Base-by-base conservation (phyloP, 2,888 invertebrate species). In the Pheosia gnoma region DNA sequence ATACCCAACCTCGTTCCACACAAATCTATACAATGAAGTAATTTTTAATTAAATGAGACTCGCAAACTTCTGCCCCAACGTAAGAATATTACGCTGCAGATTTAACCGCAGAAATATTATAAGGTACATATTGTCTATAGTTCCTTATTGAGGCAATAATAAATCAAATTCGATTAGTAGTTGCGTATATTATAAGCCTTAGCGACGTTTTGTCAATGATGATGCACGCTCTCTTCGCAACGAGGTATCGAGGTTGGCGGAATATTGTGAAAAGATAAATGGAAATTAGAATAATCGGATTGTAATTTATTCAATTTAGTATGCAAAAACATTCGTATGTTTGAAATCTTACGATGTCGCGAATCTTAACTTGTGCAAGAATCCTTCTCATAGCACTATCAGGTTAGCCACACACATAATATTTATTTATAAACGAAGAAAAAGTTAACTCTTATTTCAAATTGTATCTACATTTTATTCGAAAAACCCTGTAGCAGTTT, bases 151-250 rank as follows among this genome's bases (percentile, higher is more conserved):
- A 47, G 4, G 47, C n/a, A n/a, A 47, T 4, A n/a, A 47, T 4
- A 47, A 11, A 9, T 47, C n/a, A n/a, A 4, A n/a, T 47, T 10
- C 47, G 4, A 47, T 5, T 47, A 11, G 11, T 3, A 45, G 8
- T 41, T 8, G 41, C 1, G 71, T 56, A 37, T 11, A 59, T 47
- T 41, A 58, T 49, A 25, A 51, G 6, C 25, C 8, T 25, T 25
- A 13, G 38, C n/a, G 0, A 11, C 38, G 9, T 54, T 62, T 73
- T 62, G 55, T 67, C 58, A 53, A 11, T 10, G 58, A 58, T 65
- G 60, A 73, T 67, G 56, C 61, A 69, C 38, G 6, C 49, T 41
- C 61, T 61, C 49, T 63, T 58, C n/a, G 56, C 56, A 13, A 37
- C 37, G 36, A 57, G 36, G 11, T 11, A 45, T 57, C 41, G 39